Evolutionary conservation across 2,113 vertebrate genomes (phyloP).

Genomic region (Tragelaphus strepsiceros): DNA sequence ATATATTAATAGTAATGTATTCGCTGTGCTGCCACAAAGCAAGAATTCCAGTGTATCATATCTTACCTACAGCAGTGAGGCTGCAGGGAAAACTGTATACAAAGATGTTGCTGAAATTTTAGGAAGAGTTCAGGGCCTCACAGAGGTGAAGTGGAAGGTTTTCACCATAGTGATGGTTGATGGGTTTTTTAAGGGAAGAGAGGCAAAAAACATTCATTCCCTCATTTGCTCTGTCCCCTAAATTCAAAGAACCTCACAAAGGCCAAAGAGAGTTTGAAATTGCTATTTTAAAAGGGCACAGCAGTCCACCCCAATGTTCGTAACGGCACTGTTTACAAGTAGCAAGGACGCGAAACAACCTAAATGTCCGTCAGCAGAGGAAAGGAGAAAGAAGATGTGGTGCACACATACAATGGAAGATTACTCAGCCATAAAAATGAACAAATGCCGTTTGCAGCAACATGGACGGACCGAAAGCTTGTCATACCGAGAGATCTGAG

Average conservation of each 20-base stretch:
- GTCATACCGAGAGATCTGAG: background rate
- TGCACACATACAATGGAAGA: rapidly evolving
- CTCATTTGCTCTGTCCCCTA: background rate
- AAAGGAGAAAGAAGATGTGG: background rate
- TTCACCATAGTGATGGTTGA: background rate
- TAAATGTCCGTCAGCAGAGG: background rate
- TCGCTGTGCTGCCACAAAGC: background rate
- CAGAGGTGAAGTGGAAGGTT: background rate
- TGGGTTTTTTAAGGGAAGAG: background rate
- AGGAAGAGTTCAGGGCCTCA: background rate
- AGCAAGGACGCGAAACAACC: rapidly evolving
- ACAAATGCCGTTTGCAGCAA: background rate
- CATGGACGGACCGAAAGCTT: background rate
- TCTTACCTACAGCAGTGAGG: background rate
- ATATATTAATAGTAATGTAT: background rate
- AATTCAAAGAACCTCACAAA: background rate
- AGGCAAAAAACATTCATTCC: background rate
- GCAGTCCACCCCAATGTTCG: background rate
- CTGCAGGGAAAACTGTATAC: background rate
- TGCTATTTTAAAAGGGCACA: background rate
- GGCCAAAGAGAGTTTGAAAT: background rate
- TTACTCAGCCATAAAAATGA: background rate
- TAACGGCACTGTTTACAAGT: background rate
- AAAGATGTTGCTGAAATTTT: background rate
- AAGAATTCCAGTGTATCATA: too few species aligned